Base-by-base conservation (phyloP, 2,888 invertebrate species). In the Hirtodrosophila alboralis region DNA sequence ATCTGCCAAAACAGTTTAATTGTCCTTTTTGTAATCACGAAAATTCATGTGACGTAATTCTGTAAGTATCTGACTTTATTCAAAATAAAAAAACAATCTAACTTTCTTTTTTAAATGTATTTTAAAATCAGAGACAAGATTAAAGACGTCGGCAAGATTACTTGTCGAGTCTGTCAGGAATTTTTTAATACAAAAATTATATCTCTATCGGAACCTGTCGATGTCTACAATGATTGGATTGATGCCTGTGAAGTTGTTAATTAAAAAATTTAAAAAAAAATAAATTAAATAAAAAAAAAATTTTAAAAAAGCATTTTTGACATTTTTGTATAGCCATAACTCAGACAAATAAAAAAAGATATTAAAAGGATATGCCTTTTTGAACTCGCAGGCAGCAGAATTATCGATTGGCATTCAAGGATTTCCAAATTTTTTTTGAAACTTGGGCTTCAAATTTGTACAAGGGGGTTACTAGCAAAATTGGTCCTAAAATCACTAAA, bases 171-270 rank as follows among this genome's bases (percentile, higher is more conserved):
- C 0, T 99, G 99, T 89, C 91, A 96, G 87, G 99, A 99, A 92
- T 97, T 97, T 88, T 99, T 96, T 91, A 98, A 98, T 90, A 97
- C 98, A 0, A 94, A 95, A 23, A 98, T 98, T 71, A 98, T 98
- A 91, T 96, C 97, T 86, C 92, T 99, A 56, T 98, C 98, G 14
- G 99, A 99, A 91, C 95, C 98, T 4, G 94, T 99, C 71, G 99
- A 99, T 92, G 99, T 99, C n/a, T 99, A 99, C 90, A 98, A 98
- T 91, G 98, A 99, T 90, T 99, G 99, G 99, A 98, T 99, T 65
- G 99, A 99, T 92, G 99, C 98, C 0, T 99, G 98, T 92, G 99
- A 99, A 92, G 94, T 92, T 98, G 96, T 90, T 7, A 31, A 23
- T n/a, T 8, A 1, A 9, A 4, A 10, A 3, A 16, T 10, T 8